These are phyloP conservation scores for Seira ritae DNA, from an alignment of 2,888 invertebrate species.

Conservation along the genomic window DNA sequence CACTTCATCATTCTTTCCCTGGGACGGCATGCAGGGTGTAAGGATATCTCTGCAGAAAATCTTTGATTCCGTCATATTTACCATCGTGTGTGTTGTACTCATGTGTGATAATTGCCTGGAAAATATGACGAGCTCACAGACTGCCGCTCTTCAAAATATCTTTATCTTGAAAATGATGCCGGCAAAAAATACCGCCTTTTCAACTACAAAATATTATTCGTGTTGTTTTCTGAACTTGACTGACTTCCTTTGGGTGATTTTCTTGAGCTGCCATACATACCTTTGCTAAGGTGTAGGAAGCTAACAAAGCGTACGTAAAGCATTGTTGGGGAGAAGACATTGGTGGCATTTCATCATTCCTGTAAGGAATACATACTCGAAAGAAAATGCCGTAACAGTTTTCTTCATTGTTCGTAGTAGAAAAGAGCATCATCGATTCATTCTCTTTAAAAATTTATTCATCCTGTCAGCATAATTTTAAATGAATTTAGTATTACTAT, in stretches of 20 bases:
- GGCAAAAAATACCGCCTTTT: slow-evolving; percentile 23
- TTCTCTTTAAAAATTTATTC: slow-evolving; percentile 13
- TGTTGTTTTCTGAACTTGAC: background rate
- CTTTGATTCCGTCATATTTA: background rate
- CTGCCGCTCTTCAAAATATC: slow-evolving; percentile 35
- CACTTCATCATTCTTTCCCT: background rate
- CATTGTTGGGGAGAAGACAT: slow-evolving; percentile 36
- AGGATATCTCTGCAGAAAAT: background rate
- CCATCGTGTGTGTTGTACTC: slow-evolving; percentile 29
- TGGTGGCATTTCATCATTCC: slow-evolving; percentile 37
- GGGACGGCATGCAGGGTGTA: background rate
- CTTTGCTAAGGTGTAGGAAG: slow-evolving; percentile 26
- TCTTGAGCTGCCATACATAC: slow-evolving; percentile 21
- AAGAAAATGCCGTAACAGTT: background rate
- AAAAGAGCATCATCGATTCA: background rate
- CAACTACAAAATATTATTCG: background rate
- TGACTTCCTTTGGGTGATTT: slow-evolving; percentile 39
- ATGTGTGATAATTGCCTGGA: slow-evolving; percentile 32
- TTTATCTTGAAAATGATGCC: slow-evolving; percentile 23
- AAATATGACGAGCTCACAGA: slow-evolving; percentile 37
- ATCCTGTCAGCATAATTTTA: slow-evolving; percentile 16
- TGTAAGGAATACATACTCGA: background rate
- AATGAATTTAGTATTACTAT: background rate
- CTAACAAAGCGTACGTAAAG: slow-evolving; percentile 38
- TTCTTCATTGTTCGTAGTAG: too few relatives aligned